phyloP scores from a whole-genome alignment of 2,888 invertebrate genomes.

The Branchinecta sandiegonensis region DNA sequence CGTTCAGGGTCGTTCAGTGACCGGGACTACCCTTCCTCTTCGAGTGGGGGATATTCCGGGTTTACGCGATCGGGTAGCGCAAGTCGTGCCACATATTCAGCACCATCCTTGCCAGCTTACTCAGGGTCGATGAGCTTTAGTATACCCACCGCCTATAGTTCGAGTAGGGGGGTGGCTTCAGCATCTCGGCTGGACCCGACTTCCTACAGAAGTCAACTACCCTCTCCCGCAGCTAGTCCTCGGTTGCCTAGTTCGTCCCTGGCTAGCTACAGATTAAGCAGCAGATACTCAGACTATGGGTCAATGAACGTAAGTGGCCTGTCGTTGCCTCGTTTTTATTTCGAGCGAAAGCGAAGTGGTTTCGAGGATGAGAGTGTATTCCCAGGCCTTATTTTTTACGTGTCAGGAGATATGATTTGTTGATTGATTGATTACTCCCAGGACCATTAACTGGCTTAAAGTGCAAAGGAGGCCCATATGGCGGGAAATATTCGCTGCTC shows the following conservation, averaged over 20 bases:
- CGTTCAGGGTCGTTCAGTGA: not conserved
- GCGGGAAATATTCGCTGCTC: no score
- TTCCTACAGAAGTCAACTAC: not conserved
- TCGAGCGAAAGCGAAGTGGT: no score
- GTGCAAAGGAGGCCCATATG: no score
- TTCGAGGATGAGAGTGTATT: no score
- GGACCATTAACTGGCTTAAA: no score
- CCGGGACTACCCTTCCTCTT: not conserved
- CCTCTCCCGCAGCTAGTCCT: slow-evolving; percentile 5
- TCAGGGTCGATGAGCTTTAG: not conserved
- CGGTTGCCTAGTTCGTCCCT: slow-evolving; percentile 1
- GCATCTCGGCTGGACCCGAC: not conserved
- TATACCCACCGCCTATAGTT: slow-evolving; percentile 1
- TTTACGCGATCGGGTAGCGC: not conserved
- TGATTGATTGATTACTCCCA: no score
- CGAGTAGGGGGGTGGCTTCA: not conserved
- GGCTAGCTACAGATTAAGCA: slow-evolving; percentile 1
- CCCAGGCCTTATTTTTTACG: no score
- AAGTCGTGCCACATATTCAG: not conserved
- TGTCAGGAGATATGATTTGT: no score
- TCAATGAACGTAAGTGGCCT: slow-evolving; percentile 8
- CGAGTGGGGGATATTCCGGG: not conserved
- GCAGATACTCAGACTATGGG: slow-evolving; percentile 11
- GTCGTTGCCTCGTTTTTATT: no score
- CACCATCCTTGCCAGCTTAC: not conserved